phyloP scores from a whole-genome alignment of 2,113 vertebrate species.

The Melanerpes aurifrons region DNA sequence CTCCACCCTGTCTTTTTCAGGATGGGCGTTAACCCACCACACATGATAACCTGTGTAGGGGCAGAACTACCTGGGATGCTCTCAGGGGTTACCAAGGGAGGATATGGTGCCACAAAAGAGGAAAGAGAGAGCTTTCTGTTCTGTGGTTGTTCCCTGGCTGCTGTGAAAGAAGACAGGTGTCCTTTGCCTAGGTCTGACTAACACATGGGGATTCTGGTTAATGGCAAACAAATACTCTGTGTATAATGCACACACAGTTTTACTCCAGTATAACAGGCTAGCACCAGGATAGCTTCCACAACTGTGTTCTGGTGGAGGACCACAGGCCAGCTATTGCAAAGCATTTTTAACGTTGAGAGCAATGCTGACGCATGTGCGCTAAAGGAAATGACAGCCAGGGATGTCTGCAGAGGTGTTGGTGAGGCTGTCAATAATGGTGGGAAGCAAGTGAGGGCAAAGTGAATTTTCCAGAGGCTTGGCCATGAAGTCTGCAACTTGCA shows the following conservation, averaged over 20 bases:
- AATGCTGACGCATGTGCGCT: not conserved
- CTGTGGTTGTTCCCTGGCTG: not conserved
- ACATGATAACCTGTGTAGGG: not conserved
- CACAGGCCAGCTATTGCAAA: not conserved
- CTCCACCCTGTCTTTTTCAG: no score
- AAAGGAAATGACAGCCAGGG: not conserved
- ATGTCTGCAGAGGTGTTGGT: not conserved
- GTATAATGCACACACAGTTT: not conserved
- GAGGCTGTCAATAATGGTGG: not conserved
- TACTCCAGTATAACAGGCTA: not conserved
- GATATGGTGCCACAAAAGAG: not conserved
- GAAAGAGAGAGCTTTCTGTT: not conserved
- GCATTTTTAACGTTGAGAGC: not conserved
- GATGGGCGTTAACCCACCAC: no score
- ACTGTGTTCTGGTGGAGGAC: not conserved
- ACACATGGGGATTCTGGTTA: not conserved
- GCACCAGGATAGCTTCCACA: not conserved
- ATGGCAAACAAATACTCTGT: not conserved
- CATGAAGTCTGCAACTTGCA: not conserved
- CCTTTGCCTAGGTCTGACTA: not conserved
- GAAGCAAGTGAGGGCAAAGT: conserved; percentile 11
- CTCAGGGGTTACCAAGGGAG: not conserved
- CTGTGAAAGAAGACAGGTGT: not conserved
- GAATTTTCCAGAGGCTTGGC: not conserved
- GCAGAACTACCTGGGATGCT: not conserved